phyloP scores from a whole-genome alignment of 2,113 vertebrate genomes.

The Eulemur macaco region DNA sequence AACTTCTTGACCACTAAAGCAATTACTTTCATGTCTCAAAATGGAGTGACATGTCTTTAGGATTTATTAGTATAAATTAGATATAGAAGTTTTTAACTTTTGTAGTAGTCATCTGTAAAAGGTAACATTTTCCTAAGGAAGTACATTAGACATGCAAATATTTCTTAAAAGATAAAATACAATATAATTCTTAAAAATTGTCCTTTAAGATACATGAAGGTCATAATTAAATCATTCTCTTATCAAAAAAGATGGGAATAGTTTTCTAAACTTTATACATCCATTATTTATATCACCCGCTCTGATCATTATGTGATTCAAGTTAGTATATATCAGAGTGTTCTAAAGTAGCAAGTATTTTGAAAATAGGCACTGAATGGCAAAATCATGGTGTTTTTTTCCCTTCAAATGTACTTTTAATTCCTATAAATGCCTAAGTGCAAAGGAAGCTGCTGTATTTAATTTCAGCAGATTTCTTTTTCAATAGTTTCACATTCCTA shows the following conservation, averaged over 20 bases:
- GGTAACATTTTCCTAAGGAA: neutral
- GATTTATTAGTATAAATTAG: neutral
- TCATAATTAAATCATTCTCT: neutral
- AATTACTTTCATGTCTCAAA: neutral
- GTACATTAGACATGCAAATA: neutral
- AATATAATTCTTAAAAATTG: too few species aligned
- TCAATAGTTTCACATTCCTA: neutral
- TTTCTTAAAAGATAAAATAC: neutral
- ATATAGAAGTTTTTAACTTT: neutral
- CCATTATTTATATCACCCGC: neutral
- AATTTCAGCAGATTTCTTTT: neutral
- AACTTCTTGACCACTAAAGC: neutral
- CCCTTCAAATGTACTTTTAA: neutral
- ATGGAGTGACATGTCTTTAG: neutral
- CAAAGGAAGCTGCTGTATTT: neutral
- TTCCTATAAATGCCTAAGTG: neutral
- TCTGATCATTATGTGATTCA: neutral
- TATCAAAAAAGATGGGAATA: neutral
- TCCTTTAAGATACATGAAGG: neutral
- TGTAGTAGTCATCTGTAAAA: neutral
- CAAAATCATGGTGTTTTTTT: neutral
- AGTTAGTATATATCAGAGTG: neutral
- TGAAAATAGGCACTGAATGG: neutral
- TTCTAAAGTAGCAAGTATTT: slow-evolving; percentile 10
- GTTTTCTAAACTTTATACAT: neutral